phyloP scores from a whole-genome alignment of 35 echinoderm and acorn worm genomes.

The Stichopus chloronotus region DNA sequence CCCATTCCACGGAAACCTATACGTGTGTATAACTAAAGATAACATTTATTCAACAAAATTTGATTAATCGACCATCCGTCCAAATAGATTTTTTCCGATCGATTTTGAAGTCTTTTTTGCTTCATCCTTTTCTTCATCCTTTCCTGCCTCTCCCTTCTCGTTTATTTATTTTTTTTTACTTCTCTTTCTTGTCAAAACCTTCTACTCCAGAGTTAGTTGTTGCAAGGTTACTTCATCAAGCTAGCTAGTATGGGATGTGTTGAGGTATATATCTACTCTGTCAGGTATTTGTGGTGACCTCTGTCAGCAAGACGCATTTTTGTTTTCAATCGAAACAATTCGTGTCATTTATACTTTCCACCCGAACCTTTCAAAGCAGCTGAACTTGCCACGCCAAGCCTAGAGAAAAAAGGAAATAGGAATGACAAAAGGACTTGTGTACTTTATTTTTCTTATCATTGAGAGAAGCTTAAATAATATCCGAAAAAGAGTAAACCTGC shows the following conservation, averaged over 20 bases:
- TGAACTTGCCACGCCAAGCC: too few relatives aligned
- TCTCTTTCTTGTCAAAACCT: background rate
- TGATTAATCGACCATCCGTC: constrained; percentile 47
- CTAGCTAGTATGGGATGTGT: background rate
- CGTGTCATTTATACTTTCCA: too few relatives aligned
- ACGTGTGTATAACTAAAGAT: constrained; percentile 21
- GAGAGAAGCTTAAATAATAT: too few relatives aligned
- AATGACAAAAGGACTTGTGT: too few relatives aligned
- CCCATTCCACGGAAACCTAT: constrained; percentile 47
- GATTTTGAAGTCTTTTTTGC: constrained; percentile 21
- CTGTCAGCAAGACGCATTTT: too few relatives aligned
- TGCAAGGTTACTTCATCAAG: constrained; percentile 24
- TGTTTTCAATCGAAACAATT: too few relatives aligned
- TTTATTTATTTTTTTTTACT: background rate
- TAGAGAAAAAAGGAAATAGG: too few relatives aligned
- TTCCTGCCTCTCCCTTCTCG: background rate
- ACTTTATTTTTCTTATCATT: too few relatives aligned
- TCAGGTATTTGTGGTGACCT: background rate
- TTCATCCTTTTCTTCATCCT: background rate
- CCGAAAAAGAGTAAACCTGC: too few relatives aligned
- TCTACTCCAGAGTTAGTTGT: background rate
- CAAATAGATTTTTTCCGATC: constrained; percentile 43
- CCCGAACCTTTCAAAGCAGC: too few relatives aligned
- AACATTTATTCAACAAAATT: constrained; percentile 55
- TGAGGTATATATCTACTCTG: background rate